Evolutionary conservation across 2,797 vertebrate genomes (phyloP), one percentile per base, ranked within the genome.

Genomic region (Typhlichthys subterraneus): DNA sequence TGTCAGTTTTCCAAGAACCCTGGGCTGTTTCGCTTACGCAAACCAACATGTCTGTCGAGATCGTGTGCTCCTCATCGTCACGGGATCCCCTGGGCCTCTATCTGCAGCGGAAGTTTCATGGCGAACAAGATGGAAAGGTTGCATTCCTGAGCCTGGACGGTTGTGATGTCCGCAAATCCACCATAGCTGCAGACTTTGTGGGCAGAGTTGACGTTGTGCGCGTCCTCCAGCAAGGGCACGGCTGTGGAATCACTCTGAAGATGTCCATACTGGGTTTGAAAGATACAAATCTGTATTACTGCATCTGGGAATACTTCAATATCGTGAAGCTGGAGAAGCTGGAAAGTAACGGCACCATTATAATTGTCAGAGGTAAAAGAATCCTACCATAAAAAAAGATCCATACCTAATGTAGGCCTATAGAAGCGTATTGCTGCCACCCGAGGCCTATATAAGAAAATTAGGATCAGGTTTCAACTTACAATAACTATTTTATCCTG

Each of bases 211-310:
- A 14, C 0, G 2, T 83, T 11, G 11, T 2, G 0, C 12, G 10
- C 1, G 12, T 60, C 2, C 11, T 4, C 1, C 2, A n/a, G 10
- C 1, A 0, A 1, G 0, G 0, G 0, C 0, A 0, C 1, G 63
- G 68, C 45, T 19, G 2, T 4, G 12, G 45, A 0, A 57, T 91
- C 63, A 80, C 53, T 9, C 1, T 89, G 31, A 55, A 10, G 4
- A 60, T 91, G 47, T 82, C 80, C 48, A 45, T 45, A 61, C 73
- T 91, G 55, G 8, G 3, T 1, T 0, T 31, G 45, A 13, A 67
- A 0, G 90, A 92, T 77, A 89, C 87, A 0, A 67, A 89, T 56
- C 33, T 80, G 42, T 92, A 91, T 46, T 79, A 66, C 76, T 92
- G 90, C 63, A 31, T 0, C 1, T 91, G 87, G 89, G 14, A 0